Percentiles rank a stretch among this genome's conserved stretches.
Conservation (phyloP, 2,113 vertebrate species). For the Solea solea region DNA sequence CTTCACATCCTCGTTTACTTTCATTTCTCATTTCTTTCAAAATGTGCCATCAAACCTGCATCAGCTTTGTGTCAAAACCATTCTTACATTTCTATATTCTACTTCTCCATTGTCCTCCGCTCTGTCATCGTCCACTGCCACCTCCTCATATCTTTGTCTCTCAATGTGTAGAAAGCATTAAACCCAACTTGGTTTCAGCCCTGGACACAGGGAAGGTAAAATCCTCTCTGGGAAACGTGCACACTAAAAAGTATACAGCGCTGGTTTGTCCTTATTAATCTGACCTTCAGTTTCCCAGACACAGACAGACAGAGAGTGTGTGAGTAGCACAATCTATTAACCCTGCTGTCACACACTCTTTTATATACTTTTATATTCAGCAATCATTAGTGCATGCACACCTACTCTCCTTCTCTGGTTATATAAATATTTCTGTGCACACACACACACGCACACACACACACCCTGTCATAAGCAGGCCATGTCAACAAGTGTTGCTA, state of each 20-base stretch:
- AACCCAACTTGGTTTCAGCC: constrained; percentile 5
- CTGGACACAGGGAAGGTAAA: constrained; percentile 1
- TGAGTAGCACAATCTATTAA: constrained; percentile 36
- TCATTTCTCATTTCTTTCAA: constrained; percentile 20
- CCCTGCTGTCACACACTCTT: constrained; percentile 6
- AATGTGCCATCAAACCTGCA: not conserved
- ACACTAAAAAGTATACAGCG: too few relatives aligned
- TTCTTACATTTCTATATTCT: constrained; percentile 16
- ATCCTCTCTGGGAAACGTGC: too few relatives aligned
- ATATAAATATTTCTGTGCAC: too few relatives aligned
- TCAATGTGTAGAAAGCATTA: constrained; percentile 68
- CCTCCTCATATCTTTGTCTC: constrained; percentile 40
- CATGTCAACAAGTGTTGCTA: too few relatives aligned
- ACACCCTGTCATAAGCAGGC: not conserved
- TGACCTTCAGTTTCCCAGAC: constrained; percentile 21
- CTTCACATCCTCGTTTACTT: not conserved
- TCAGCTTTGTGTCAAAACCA: constrained; percentile 1
- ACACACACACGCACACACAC: not conserved
- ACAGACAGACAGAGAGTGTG: constrained; percentile 17
- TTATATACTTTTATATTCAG: too few relatives aligned
- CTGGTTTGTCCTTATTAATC: constrained; percentile 28
- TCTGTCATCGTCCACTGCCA: constrained; percentile 13
- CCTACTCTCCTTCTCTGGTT: not conserved
- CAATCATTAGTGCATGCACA: not conserved
- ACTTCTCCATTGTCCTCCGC: constrained; percentile 13